Evolutionary conservation across 2,888 invertebrate genomes (phyloP), one percentile per base, ranked within the genome.

Genomic region (Mimachlamys varia): DNA sequence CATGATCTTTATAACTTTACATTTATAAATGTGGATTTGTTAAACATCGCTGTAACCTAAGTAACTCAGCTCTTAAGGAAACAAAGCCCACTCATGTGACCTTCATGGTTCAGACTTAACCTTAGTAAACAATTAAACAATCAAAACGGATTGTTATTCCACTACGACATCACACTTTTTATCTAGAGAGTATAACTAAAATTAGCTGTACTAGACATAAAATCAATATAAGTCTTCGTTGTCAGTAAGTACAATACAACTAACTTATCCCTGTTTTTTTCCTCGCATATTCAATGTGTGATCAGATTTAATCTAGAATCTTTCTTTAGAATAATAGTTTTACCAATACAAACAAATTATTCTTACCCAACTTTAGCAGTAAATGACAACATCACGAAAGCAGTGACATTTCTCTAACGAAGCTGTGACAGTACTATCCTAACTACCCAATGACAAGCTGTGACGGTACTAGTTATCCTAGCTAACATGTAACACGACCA

Each of bases 331-430:
- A 44, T 5, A 62, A n/a, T 62, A 5, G n/a, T n/a, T 62, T 76
- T 12, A 33, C 33, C 76, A 33, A 15, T 76, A 33, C 10, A 76
- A 76, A 76, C n/a, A 10, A 33, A 76, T 76, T 12, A 76, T 33
- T 76, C 33, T 76, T 15, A 33, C 76, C 33, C 13, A 22, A 76
- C 53, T 17, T 53, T 5, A 44, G 44, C 53, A 27, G 76, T 76
- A 33, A 76, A 76, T 76, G 27, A 76, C 76, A 76, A 76, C 76
- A 76, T 76, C 13, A 76, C 27, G 27, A 27, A 76, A 76, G 76
- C 76, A 76, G 76, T 76, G 76, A 76, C 44, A 44, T 33, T 33
- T 76, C 2, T 76, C 76, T 76, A 76, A 33, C 76, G 1, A 62
- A 62, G 62, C 62, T 19, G 62, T 62, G 62, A 62, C 12, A 2